Base-by-base conservation (phyloP, 2,888 invertebrate genomes). In the Chalcosyrphus nemorum region DNA sequence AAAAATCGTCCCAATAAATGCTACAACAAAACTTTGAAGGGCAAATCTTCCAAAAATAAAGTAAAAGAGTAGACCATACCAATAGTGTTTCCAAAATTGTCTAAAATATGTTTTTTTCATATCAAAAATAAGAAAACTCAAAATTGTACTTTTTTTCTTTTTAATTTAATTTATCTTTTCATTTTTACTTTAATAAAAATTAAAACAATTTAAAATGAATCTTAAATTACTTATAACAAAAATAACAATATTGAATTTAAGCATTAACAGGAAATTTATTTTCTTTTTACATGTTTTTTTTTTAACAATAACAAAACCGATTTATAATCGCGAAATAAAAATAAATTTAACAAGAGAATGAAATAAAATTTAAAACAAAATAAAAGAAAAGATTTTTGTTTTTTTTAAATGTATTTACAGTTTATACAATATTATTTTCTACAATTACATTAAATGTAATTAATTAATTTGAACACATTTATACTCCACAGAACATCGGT, bases 401-500 rank as follows among this genome's bases (percentile, higher is more conserved):
- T 59, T 52, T 17, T 66, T 65, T 43, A 47, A 52, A 59, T 76
- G 52, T 85, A 85, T 85, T 81, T 85, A 85, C 85, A 85, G 41
- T 81, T 82, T 85, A 71, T 85, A 85, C 85, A 85, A 66, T 71
- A 70, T 85, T 85, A 75, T 76, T 45, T 66, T 81, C 71, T 85
- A 85, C 81, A 76, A 74, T 81, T 81, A 81, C 81, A 84, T 68
- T 84, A 29, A 65, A 81, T 85, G 80, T 66, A 85, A 81, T 81
- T 80, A 80, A 70, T 71, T 75, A 70, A 84, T 81, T 85, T 85
- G 85, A 85, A 85, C 85, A 85, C 85, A 85, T 85, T 85, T 85
- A 85, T 85, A 70, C 65, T 63, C 80, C 85, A 85, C 80, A 84
- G 57, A 80, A 80, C 63, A 75, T 80, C 74, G 74, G 80, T 80